A percentile compares a stretch with the other conserved stretches of the same genome.
Evolutionary conservation across 1,140 invertebrate species (phyloP).

Genomic region (Drosophila virilis): DNA sequence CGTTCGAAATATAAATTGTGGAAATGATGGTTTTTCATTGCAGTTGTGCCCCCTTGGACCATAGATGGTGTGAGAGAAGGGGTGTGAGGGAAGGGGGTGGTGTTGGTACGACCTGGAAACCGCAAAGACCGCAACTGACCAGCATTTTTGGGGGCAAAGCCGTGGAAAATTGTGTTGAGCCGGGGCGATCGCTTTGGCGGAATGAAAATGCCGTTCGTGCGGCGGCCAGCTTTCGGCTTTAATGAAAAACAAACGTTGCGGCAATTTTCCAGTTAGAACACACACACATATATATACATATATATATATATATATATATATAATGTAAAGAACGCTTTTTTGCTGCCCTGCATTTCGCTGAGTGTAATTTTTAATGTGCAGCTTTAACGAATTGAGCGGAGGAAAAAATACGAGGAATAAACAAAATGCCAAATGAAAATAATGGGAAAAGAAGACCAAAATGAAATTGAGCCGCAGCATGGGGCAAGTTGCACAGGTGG

Average conservation of each 20-base stretch:
- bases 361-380: conserved; percentile 68
- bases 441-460: conserved; percentile 79
- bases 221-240: conserved; percentile 48
- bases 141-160: conserved; percentile 47
- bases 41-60: background rate
- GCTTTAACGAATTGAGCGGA: conserved; percentile 72
- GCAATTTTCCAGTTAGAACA: conserved; percentile 78
- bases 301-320: background rate
- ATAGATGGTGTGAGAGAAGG: too few relatives aligned
- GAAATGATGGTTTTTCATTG: conserved; percentile 79
- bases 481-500: conserved; percentile 1
- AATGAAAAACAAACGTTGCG: conserved; percentile 80
- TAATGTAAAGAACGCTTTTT: background rate
- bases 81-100: background rate
- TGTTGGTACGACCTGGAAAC: conserved; percentile 56
- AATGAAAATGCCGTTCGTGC: conserved; percentile 81
- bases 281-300: conserved; percentile 2
- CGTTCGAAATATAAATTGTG: conserved; percentile 84
- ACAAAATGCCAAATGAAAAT: conserved; percentile 66
- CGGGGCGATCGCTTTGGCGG: conserved; percentile 68
- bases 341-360: conserved; percentile 49
- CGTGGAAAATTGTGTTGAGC: conserved; percentile 66
- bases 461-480: conserved; percentile 63
- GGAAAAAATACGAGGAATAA: conserved; percentile 39
- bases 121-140: conserved; percentile 63